phyloP scores from a whole-genome alignment of 2,797 vertebrate species.

The Amniataba percoides region DNA sequence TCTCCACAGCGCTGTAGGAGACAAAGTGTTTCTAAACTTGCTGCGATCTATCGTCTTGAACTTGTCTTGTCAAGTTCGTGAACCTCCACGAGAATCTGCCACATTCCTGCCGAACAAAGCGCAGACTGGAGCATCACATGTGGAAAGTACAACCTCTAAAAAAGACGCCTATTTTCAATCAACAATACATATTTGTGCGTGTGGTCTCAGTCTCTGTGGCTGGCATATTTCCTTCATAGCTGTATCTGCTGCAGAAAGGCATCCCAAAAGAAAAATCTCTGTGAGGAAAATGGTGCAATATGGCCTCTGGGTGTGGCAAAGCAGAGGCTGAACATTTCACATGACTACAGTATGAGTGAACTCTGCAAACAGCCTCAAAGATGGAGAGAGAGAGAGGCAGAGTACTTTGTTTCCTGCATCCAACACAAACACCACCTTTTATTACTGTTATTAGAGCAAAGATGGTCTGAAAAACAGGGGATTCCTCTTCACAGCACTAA shows the following conservation, averaged over 20 bases:
- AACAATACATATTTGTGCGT: slow-evolving; percentile 1
- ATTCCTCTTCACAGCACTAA: slow-evolving; percentile 20
- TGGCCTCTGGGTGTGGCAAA: slow-evolving; percentile 52
- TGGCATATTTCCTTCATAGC: slow-evolving; percentile 3
- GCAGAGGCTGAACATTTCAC: slow-evolving; percentile 28
- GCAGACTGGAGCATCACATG: neutral
- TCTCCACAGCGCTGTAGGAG: accelerated
- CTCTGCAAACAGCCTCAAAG: neutral
- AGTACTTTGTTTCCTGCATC: neutral
- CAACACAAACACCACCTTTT: neutral
- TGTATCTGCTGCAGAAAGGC: neutral
- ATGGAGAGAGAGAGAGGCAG: no score
- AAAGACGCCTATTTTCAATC: neutral
- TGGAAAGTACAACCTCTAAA: neutral
- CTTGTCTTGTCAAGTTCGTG: slow-evolving; percentile 14
- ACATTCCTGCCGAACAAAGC: neutral
- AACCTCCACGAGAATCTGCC: neutral
- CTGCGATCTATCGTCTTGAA: neutral
- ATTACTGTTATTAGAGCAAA: neutral
- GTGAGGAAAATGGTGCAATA: slow-evolving; percentile 16
- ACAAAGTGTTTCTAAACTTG: neutral
- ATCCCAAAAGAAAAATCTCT: neutral
- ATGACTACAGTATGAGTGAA: slow-evolving; percentile 11
- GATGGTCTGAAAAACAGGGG: neutral
- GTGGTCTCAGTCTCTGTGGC: slow-evolving; percentile 13